Conservation (phyloP, 2,888 invertebrate species). For the Nomada goodeniana region DNA sequence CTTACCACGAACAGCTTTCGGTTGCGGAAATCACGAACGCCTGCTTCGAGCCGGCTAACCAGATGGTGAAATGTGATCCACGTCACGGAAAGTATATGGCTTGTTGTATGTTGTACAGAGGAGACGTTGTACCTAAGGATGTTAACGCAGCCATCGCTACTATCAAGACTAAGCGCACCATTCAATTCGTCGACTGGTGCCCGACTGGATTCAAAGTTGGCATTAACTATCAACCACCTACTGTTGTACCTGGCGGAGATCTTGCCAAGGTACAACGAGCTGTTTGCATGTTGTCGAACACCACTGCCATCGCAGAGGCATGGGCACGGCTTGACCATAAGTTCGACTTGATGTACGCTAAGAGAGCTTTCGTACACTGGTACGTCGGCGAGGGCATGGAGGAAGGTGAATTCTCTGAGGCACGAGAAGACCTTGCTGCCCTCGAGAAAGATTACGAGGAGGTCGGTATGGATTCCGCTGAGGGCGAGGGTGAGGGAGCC, state of each 20-base stretch:
- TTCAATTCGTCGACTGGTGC: conserved; percentile 97
- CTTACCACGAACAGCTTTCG: conserved; percentile 96
- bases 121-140: conserved; percentile 98
- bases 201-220: conserved; percentile 93
- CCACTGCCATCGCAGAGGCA: conserved; percentile 98
- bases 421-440: conserved; percentile 88
- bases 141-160: conserved; percentile 97
- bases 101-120: conserved; percentile 97
- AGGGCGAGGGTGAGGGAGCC: conserved; percentile 85
- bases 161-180: conserved; percentile 97
- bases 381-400: conserved; percentile 95
- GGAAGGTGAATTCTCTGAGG: conserved; percentile 95
- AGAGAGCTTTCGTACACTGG: conserved; percentile 98
- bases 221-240: conserved; percentile 97
- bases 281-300: conserved; percentile 99
- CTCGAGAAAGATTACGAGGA: conserved; percentile 91
- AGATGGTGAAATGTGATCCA: conserved; percentile 98
- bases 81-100: conserved; percentile 97
- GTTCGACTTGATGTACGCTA: conserved; percentile 98
- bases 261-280: conserved; percentile 97
- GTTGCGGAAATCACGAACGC: conserved; percentile 97
- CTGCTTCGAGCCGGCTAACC: conserved; percentile 98
- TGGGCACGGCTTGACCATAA: conserved; percentile 98
- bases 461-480: conserved; percentile 88
- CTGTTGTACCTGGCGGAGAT: conserved; percentile 97